Evolutionary conservation across 1,140 invertebrate genomes (phyloP), one percentile per base, ranked within the genome.

Genomic region (Drosophila chauvacae): DNA sequence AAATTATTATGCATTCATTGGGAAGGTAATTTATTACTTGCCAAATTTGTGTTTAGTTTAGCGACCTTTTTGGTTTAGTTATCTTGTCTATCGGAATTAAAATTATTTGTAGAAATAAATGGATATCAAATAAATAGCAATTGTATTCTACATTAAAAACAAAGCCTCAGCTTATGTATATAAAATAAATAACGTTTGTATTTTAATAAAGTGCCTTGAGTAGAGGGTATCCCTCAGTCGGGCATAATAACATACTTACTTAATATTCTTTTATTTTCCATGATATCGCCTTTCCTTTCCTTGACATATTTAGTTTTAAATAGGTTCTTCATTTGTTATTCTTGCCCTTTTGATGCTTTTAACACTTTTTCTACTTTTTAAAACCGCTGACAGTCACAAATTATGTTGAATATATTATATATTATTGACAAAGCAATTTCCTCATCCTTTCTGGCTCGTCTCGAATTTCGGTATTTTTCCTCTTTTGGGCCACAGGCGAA

Each of bases 371-470:
- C 13, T 23, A 37, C 33, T 62, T 44, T 14, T 35, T n/a, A 33
- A 73, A 62, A 47, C 58, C 47, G 58, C 48, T 74, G 71, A 74
- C 71, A 74, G 71, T 55, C 70, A 74, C 71, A 74, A 72, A 74
- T 74, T 74, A 74, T 74, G 26, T 20, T 39, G 35, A 56, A 53
- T 10, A 26, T 48, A 48, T 20, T 48, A 28, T 47, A 59, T 59
- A 72, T 72, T 74, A 72, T 72, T 74, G 70, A 74, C 71, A 74
- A 74, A 74, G 70, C 71, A 74, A 74, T 74, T 74, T 72, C 70
- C 70, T 72, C 71, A 74, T 74, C 58, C 58, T 74, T 74, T 56
- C 11, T 18, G 57, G 41, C 14, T 47, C 35, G 10, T 41, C 58
- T 74, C 59, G 35, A 63, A 74, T 74, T 74, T 74, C 70, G 28